A percentile compares a stretch with the other conserved stretches of the same genome.
These are phyloP conservation scores for Smithornis capensis DNA, from an alignment of 2,113 vertebrate genomes.

Conservation along the genomic window DNA sequence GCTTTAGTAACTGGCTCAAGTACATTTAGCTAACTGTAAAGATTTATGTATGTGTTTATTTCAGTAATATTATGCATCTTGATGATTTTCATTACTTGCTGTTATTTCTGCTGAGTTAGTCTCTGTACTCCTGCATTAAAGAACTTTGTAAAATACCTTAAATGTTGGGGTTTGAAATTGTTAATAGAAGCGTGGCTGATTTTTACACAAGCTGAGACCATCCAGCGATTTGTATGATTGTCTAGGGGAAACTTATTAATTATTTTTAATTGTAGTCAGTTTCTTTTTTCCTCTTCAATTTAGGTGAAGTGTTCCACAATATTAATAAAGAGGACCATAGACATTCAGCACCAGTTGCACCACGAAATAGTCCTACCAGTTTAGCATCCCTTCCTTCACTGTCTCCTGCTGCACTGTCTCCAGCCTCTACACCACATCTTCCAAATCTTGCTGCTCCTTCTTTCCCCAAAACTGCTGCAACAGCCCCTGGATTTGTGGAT, in stretches of 20 bases:
- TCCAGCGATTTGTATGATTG: not conserved
- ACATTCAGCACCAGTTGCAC: conserved; percentile 79
- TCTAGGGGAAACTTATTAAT: not conserved
- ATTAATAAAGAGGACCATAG: conserved; percentile 91
- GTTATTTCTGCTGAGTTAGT: not conserved
- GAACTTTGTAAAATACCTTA: not conserved
- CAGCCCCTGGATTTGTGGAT: conserved; percentile 86
- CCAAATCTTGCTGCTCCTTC: conserved; percentile 81
- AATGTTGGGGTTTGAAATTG: not conserved
- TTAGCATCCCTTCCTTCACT: conserved; percentile 84
- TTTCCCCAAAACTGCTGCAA: conserved; percentile 86
- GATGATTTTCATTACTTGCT: not conserved
- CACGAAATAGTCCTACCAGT: conserved; percentile 85
- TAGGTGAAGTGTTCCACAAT: conserved; percentile 94
- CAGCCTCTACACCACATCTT: conserved; percentile 82
- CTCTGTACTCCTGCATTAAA: not conserved
- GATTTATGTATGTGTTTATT: not conserved
- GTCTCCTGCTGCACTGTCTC: conserved; percentile 79
- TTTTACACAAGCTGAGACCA: not conserved
- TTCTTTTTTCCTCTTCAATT: not conserved
- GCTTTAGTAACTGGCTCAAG: not conserved
- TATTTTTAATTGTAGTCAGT: not conserved
- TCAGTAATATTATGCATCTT: not conserved
- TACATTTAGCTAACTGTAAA: not conserved
- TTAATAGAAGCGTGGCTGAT: not conserved